Conservation (phyloP, 2,888 invertebrate species). For the Hemistola chrysoprasaria region DNA sequence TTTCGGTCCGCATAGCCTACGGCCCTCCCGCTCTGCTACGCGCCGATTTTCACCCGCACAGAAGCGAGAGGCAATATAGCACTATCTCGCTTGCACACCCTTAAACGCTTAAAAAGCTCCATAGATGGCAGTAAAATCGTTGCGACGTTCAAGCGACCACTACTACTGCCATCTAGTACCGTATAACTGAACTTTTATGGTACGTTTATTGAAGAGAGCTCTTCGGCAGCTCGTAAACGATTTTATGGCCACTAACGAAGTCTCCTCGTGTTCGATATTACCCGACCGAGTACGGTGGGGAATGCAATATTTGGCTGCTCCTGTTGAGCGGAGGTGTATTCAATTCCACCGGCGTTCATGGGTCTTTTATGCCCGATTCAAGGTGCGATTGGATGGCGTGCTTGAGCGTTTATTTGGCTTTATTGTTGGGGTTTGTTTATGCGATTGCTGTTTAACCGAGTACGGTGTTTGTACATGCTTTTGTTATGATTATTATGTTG, state of each 20-base stretch:
- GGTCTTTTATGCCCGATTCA: slow-evolving; percentile 80
- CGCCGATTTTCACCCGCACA: too few species aligned
- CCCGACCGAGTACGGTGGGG: slow-evolving; percentile 74
- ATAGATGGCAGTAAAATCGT: slow-evolving; percentile 82
- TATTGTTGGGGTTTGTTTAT: slow-evolving; percentile 83
- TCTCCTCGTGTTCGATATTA: slow-evolving; percentile 76
- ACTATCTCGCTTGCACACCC: slow-evolving; percentile 46
- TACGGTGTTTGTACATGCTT: slow-evolving; percentile 78
- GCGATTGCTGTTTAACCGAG: slow-evolving; percentile 81
- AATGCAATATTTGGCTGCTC: slow-evolving; percentile 76
- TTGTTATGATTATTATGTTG: slow-evolving; percentile 80
- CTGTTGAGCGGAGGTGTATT: slow-evolving; percentile 73
- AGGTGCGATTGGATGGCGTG: slow-evolving; percentile 83
- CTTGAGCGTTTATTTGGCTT: slow-evolving; percentile 81
- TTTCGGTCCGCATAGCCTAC: too few species aligned
- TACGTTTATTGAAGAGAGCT: slow-evolving; percentile 81
- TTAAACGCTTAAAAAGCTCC: slow-evolving; percentile 75
- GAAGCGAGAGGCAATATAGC: slow-evolving; percentile 35
- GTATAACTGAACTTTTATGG: slow-evolving; percentile 80
- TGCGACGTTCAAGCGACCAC: slow-evolving; percentile 73
- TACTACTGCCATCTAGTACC: slow-evolving; percentile 79
- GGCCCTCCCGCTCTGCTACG: too few species aligned
- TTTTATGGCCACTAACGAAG: slow-evolving; percentile 80
- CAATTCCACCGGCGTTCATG: slow-evolving; percentile 78
- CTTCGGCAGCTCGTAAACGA: slow-evolving; percentile 82